Evolutionary conservation across 2,797 vertebrate genomes (phyloP), one percentile per base, ranked within the genome.

Genomic region (Protonibea diacanthus): DNA sequence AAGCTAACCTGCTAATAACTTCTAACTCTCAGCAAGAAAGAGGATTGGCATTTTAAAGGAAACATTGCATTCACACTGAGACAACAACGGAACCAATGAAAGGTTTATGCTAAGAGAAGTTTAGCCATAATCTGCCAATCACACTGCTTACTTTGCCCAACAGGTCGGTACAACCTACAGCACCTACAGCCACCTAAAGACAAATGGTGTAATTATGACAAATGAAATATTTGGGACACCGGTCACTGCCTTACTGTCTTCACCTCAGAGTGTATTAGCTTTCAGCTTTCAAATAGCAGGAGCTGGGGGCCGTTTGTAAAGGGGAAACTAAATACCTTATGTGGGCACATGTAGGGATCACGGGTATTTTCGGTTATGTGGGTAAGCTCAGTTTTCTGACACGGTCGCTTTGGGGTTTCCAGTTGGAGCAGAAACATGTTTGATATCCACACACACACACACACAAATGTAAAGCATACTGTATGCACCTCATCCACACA

Each of bases 261-360:
- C 83, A 84, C 84, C 88, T 85, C 79, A 27, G 53, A 29, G 53
- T 29, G 69, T 71, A 82, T 92, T 74, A 59, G n/a, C 55, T 87
- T 84, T 79, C 83, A 40, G 45, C 71, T 62, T 74, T 78, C 60
- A 81, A 62, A 80, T 78, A 72, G 48, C 0, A 25, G 21, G 63
- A 70, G 68, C 47, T 56, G 65, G 67, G 25, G 59, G 72, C 45
- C 7, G 17, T 79, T 71, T 65, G 55, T 65, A 61, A 70, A 78
- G 45, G 44, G 57, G 88, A 86, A 90, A 93, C 82, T 65, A 56
- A 82, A 90, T 56, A 85, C 80, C 76, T 68, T 53, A 49, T 78
- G 75, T 82, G 76, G 77, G 75, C 74, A 82, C 61, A 80, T 9
- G 5, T 57, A 72, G 73, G 84, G 71, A 91, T 92, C 88, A 81